Conservation (phyloP, 2,113 vertebrate genomes). For the Daubentonia madagascariensis region DNA sequence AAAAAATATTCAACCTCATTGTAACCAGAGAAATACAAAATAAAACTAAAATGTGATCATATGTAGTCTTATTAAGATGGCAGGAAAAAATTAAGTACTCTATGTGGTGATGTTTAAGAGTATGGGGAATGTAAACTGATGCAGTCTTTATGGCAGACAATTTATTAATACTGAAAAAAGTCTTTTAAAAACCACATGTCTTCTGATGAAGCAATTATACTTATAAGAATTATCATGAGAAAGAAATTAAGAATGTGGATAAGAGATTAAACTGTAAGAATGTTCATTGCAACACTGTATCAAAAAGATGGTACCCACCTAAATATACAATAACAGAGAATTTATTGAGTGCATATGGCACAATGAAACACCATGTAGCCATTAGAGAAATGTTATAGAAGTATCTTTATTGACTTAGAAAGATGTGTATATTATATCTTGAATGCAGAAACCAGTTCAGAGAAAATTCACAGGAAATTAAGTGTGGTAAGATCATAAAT, state of each 20-base stretch:
- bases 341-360: not conserved
- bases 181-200: not conserved
- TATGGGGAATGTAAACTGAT: not conserved
- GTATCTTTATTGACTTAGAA: not conserved
- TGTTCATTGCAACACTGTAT: not conserved
- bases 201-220: not conserved
- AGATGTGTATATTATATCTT: not conserved
- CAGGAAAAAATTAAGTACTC: not conserved
- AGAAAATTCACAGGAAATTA: not conserved
- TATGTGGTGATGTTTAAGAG: not conserved
- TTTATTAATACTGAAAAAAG: not conserved
- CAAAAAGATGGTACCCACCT: not conserved
- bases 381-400: not conserved
- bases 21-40: not conserved
- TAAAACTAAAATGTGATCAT: not conserved
- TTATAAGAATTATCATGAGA: conserved; percentile 5
- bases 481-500: not conserved
- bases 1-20: not conserved
- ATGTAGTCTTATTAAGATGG: not conserved
- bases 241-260: not conserved
- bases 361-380: not conserved
- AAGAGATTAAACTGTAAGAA: not conserved
- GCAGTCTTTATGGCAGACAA: not conserved
- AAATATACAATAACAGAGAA: not conserved
- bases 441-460: not conserved